A percentile compares a stretch with the other conserved stretches of the same genome.
phyloP scores from a whole-genome alignment of 2,113 vertebrate species.

The Xiphophorus couchianus region DNA sequence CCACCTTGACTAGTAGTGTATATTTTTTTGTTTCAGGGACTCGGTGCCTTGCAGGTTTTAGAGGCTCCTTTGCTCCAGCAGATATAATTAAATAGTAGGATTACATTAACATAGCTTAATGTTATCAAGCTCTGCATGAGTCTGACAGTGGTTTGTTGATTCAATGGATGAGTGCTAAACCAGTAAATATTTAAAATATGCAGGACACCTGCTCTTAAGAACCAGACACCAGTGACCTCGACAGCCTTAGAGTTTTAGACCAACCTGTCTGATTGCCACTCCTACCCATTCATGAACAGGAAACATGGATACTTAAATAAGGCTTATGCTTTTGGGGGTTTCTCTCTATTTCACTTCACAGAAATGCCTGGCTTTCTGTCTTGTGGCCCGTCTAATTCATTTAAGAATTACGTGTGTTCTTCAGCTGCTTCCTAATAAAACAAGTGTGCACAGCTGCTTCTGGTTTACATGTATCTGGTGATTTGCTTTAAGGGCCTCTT shows the following conservation, averaged over 20 bases:
- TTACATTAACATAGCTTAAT: neutral
- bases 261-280: neutral
- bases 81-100: neutral
- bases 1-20: neutral
- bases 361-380: conserved; percentile 45
- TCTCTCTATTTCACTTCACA: conserved; percentile 55
- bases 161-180: neutral
- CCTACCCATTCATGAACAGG: conserved; percentile 4
- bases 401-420: conserved; percentile 60
- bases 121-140: neutral
- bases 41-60: neutral
- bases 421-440: conserved; percentile 45
- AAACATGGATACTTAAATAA: conserved; percentile 10
- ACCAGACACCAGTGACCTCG: neutral
- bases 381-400: conserved; percentile 61
- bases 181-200: neutral
- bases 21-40: neutral
- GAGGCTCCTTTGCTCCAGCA: neutral
- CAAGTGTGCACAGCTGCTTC: conserved; percentile 63
- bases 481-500: conserved; percentile 68
- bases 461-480: conserved; percentile 56
- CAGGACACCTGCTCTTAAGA: neutral
- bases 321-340: conserved; percentile 39
- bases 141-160: neutral
- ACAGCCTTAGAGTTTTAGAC: neutral